These are phyloP conservation scores for Rhyzopertha dominica DNA, from an alignment of 1,140 invertebrate species.

Conservation along the genomic window DNA sequence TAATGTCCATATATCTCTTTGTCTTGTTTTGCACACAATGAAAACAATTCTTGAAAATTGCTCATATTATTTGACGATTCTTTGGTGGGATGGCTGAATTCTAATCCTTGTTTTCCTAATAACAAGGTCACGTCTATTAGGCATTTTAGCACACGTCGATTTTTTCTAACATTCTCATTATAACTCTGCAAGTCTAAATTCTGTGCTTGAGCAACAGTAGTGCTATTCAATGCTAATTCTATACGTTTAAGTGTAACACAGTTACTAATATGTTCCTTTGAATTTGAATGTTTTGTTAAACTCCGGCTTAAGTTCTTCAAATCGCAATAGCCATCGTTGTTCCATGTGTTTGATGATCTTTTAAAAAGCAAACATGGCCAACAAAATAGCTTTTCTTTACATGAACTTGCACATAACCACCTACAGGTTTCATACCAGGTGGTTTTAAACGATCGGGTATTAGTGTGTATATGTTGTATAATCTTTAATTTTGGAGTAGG, in stretches of 20 bases:
- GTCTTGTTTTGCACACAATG: constrained; percentile 1
- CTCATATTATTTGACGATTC: not conserved
- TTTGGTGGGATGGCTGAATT: constrained; percentile 4
- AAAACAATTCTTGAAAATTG: constrained; percentile 12
- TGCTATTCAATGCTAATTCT: not conserved
- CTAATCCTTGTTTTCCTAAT: constrained; percentile 11
- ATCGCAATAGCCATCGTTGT: constrained; percentile 10
- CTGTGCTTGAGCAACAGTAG: constrained; percentile 2
- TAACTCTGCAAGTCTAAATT: not conserved
- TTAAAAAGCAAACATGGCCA: too few species aligned
- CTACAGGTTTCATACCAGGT: too few species aligned
- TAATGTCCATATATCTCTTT: not conserved
- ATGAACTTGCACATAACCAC: too few species aligned
- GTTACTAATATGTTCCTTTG: constrained; percentile 9
- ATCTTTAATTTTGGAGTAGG: too few species aligned
- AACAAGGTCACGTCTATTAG: constrained; percentile 9
- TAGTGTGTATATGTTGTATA: too few species aligned
- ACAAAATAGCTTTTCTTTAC: too few species aligned
- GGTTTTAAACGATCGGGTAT: too few species aligned
- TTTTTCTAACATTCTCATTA: constrained; percentile 10
- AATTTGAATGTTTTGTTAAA: constrained; percentile 4
- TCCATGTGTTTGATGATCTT: too few species aligned
- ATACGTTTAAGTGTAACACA: constrained; percentile 3
- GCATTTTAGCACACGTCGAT: constrained; percentile 6
- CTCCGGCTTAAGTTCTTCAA: constrained; percentile 10